A percentile compares a stretch with the other conserved stretches of the same genome.
These are phyloP conservation scores for Myzus persicae DNA, from an alignment of 1,140 invertebrate species.

Conservation along the genomic window DNA sequence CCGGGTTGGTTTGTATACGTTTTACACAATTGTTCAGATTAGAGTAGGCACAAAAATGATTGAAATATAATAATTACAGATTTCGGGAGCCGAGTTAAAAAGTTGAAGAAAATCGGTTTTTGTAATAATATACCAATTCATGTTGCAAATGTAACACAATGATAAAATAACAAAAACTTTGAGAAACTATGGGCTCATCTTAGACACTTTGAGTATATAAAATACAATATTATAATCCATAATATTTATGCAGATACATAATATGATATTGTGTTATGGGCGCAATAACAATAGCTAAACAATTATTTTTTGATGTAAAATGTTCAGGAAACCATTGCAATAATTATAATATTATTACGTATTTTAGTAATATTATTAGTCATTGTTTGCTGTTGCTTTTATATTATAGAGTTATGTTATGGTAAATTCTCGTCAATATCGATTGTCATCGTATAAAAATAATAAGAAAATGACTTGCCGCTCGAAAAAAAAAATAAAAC, in stretches of 20 bases:
- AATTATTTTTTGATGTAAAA: neutral
- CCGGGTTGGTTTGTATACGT: too few species aligned
- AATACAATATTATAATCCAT: neutral
- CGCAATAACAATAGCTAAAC: neutral
- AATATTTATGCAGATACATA: neutral
- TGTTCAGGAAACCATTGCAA: neutral
- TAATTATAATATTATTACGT: neutral
- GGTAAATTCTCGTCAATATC: neutral
- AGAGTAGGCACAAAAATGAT: too few species aligned
- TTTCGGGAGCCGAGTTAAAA: too few species aligned
- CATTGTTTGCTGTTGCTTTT: neutral
- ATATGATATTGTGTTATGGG: neutral
- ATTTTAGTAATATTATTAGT: neutral
- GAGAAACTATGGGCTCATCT: too few species aligned
- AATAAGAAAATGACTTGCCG: neutral
- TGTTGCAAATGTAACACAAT: too few species aligned
- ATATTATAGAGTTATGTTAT: neutral
- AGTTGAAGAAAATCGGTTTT: too few species aligned
- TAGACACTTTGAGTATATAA: neutral
- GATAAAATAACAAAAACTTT: too few species aligned
- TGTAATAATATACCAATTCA: too few species aligned
- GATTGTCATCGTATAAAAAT: neutral
- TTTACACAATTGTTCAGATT: too few species aligned
- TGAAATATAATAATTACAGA: too few species aligned
- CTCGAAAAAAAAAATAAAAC: neutral